Evolutionary conservation across 2,888 invertebrate genomes (phyloP).

Genomic region (Hanleya hanleyi): DNA sequence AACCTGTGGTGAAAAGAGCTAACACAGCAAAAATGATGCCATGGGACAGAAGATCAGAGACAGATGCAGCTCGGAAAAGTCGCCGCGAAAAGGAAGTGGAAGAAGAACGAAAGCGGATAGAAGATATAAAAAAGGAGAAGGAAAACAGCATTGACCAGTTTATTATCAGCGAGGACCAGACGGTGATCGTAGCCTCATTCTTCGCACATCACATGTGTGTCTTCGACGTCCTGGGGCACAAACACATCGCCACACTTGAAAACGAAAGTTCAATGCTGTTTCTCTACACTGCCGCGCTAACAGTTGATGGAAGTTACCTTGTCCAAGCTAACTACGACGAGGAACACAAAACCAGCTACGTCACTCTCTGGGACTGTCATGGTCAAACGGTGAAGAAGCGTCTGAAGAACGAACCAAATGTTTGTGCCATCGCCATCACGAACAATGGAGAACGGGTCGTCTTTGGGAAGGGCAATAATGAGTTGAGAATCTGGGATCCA

Average conservation of each 20-base stretch:
- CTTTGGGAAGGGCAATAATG: slow-evolving; percentile 64
- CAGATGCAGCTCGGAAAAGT: slow-evolving; percentile 47
- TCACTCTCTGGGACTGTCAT: slow-evolving; percentile 69
- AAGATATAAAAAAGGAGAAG: slow-evolving; percentile 62
- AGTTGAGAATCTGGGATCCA: slow-evolving; percentile 69
- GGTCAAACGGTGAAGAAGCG: slow-evolving; percentile 59
- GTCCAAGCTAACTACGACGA: slow-evolving; percentile 71
- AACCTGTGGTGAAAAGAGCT: slow-evolving; percentile 26
- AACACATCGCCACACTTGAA: slow-evolving; percentile 64
- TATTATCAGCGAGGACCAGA: slow-evolving; percentile 64
- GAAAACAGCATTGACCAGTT: slow-evolving; percentile 68
- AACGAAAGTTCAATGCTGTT: slow-evolving; percentile 66
- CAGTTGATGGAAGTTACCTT: slow-evolving; percentile 59
- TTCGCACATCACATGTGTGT: slow-evolving; percentile 71
- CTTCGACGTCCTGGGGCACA: slow-evolving; percentile 61
- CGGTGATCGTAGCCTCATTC: slow-evolving; percentile 67
- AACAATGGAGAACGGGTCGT: slow-evolving; percentile 63
- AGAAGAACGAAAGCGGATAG: slow-evolving; percentile 48
- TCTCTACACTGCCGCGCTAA: slow-evolving; percentile 65
- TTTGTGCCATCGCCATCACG: slow-evolving; percentile 65
- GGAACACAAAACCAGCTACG: slow-evolving; percentile 65
- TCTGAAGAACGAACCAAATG: slow-evolving; percentile 66
- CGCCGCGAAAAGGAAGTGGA: slow-evolving; percentile 57
- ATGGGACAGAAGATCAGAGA: slow-evolving; percentile 66
- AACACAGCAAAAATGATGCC: slow-evolving; percentile 64